These are phyloP conservation scores for Delphinus delphis DNA, from an alignment of 2,113 vertebrate species.

Conservation along the genomic window DNA sequence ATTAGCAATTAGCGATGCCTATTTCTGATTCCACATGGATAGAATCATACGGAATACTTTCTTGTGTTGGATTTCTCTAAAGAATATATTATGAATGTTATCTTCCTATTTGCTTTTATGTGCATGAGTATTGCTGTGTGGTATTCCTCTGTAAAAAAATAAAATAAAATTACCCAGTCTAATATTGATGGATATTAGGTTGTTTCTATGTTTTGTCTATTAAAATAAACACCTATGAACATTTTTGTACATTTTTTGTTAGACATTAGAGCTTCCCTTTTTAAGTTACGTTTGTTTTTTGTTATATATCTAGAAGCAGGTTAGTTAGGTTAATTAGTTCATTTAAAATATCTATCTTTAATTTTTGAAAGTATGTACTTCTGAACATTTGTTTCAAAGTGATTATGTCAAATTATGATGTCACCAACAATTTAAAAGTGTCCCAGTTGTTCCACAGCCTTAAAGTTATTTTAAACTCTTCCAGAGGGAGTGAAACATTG, in stretches of 20 bases:
- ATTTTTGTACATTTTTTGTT: neutral
- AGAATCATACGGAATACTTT: neutral
- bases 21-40: neutral
- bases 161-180: neutral
- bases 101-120: neutral
- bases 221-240: neutral
- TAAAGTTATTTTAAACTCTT: neutral
- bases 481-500: neutral
- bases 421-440: neutral
- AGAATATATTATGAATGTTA: neutral
- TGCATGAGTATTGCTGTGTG: neutral
- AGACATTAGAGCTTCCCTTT: neutral
- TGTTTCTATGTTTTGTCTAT: neutral
- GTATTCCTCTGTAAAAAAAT: neutral
- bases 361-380: neutral
- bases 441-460: neutral
- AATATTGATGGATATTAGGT: neutral
- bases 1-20: neutral
- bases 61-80: neutral
- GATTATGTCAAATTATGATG: neutral
- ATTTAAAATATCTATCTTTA: neutral
- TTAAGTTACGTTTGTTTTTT: neutral
- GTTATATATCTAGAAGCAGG: neutral
- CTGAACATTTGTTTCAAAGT: neutral
- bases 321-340: neutral